Base-by-base conservation (phyloP, 2,797 vertebrate genomes). In the Neoniphon sammara region DNA sequence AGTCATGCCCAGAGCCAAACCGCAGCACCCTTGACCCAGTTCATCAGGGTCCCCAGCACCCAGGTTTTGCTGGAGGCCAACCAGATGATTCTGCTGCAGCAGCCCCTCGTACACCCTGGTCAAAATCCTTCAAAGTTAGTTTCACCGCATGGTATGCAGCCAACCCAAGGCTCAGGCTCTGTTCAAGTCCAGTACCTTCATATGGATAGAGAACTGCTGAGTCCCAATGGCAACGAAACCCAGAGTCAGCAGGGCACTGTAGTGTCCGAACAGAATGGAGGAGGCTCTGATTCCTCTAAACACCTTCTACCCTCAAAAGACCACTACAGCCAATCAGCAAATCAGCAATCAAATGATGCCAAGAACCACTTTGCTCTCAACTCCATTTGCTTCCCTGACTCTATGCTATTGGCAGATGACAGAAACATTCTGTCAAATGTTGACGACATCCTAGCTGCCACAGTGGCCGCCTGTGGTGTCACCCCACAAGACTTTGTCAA, bases 341-440 rank as follows among this genome's bases (percentile, higher is more conserved):
- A 90, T 91, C 96, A 95, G 58, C 93, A 90, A 57, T 42, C 88
- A 46, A 93, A 95, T 17, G 96, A 98, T 75, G 89, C 94, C 82
- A 99, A 99, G 88, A 97, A 96, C 91, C 97, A 98, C 66, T 99
- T 97, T 93, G 92, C 95, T 74, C 95, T 99, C 56, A 97, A 96
- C 92, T 97, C 97, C 42, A 96, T 99, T 89, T 98, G 97, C 91
- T 99, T 99, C 72, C 94, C 97, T 21, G 97, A 99, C 68, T 97
- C 97, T 1, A 97, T 99, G 91, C 93, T 99, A 25, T 95, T 99
- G 56, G 93, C 91, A 7, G 98, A 99, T 84, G 98, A 99, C 61
- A 95, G 97, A 86, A 97, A 95, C 89, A 98, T 99, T 90, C 93
- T 99, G 77, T 99, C 97, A 85, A 98, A 98, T 0, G 97, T 99